These are phyloP conservation scores for Orchesella flavescens DNA, from an alignment of 2,888 invertebrate species.

Conservation along the genomic window DNA sequence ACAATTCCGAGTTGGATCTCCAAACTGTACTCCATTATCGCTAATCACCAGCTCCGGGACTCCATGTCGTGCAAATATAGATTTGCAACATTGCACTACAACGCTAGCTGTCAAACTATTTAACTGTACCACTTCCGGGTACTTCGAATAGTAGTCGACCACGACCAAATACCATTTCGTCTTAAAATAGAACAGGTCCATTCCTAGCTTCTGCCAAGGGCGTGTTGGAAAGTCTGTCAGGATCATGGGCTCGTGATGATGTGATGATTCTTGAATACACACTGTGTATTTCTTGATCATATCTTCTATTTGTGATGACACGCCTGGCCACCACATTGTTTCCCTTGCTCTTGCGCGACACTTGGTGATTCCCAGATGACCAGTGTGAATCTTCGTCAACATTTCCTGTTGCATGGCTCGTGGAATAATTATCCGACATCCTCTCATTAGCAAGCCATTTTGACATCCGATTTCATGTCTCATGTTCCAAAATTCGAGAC, in stretches of 20 bases:
- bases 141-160: conserved; percentile 65
- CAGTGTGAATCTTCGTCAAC: conserved; percentile 39
- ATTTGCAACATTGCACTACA: neutral
- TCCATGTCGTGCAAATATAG: conserved; percentile 63
- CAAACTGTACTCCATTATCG: conserved; percentile 70
- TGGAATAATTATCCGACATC: conserved; percentile 49
- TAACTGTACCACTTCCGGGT: conserved; percentile 66
- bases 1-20: conserved; percentile 15
- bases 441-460: conserved; percentile 60
- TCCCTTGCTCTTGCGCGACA: conserved; percentile 55
- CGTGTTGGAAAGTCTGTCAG: conserved; percentile 58
- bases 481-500: neutral
- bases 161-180: conserved; percentile 5
- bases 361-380: conserved; percentile 57
- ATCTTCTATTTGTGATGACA: conserved; percentile 28
- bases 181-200: conserved; percentile 55
- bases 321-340: conserved; percentile 61
- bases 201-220: conserved; percentile 65
- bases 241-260: conserved; percentile 48
- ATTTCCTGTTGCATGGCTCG: conserved; percentile 8
- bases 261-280: conserved; percentile 33
- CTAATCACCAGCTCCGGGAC: conserved; percentile 69
- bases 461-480: conserved; percentile 49
- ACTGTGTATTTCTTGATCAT: conserved; percentile 6
- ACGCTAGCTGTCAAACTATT: conserved; percentile 1